Evolutionary conservation across 1,140 invertebrate genomes (phyloP), one percentile per base, ranked within the genome.

Genomic region (Hyphantria cunea): DNA sequence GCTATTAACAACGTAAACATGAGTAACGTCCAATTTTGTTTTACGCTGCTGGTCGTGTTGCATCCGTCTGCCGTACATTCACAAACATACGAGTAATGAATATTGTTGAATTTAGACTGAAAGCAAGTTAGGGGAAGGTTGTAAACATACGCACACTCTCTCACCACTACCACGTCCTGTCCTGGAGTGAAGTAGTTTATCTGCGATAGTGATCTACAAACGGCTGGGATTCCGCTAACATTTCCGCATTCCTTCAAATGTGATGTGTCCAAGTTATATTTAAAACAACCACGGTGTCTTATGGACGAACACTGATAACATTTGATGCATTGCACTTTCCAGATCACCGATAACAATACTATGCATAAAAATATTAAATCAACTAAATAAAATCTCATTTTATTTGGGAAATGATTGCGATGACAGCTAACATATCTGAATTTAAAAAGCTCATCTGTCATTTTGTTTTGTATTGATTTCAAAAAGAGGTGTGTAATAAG

Each of bases 241-340:
- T 65, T 68, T 0, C 58, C 42, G 34, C 86, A 89, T 10, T 76
- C 68, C 41, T 68, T 82, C 55, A 89, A 69, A 56, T 85, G 63
- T 25, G 54, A 47, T 1, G 32, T 66, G n/a, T 78, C 69, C 32
- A 89, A 61, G 50, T 84, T 78, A 48, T 82, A 70, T 0, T 71
- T 52, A 39, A 72, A 75, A 64, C 86, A 89, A 3, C 73, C 79
- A 9, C 51, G 62, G 34, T 75, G 59, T 0, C 65, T 52, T 10
- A 74, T 60, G 1, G 83, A 73, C 0, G 77, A 74, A 52, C 86
- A 89, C 59, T 87, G 86, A 68, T 84, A 87, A 54, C 86, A 89
- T 71, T 84, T 85, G 52, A 89, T 8, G 60, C 51, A 53, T 7
- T 15, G 10, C 34, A 70, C 64, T 59, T 51, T 8, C 25, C 41